Evolutionary conservation across 2,113 vertebrate genomes (phyloP).

Genomic region (Cyanistes caeruleus): DNA sequence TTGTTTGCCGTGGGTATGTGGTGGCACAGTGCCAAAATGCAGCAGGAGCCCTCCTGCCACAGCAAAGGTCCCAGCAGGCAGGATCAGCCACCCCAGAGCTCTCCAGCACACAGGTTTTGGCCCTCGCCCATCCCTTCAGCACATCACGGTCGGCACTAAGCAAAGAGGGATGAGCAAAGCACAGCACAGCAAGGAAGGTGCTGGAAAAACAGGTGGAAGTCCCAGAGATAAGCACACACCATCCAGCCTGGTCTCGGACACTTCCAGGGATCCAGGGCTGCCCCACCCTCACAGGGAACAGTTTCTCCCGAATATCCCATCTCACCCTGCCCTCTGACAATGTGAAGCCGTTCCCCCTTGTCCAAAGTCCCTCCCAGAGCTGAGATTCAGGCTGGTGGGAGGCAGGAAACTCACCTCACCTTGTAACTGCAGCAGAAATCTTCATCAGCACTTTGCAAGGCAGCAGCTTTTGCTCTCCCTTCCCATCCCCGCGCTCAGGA

Average conservation of each 20-base stretch:
- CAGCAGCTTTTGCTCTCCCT: fast-evolving
- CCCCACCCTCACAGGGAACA: background rate
- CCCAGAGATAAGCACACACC: background rate
- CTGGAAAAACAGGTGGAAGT: background rate
- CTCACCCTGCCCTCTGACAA: too few species aligned
- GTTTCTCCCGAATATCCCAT: background rate
- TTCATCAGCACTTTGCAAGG: fast-evolving
- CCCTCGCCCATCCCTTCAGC: fast-evolving
- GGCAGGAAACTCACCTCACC: fast-evolving
- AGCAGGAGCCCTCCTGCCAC: background rate
- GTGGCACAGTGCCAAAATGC: background rate
- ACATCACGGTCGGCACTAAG: fast-evolving
- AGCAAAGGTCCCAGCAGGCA: fast-evolving
- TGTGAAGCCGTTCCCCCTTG: fast-evolving
- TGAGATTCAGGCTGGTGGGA: background rate
- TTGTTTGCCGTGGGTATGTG: background rate
- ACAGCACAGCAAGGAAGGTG: background rate
- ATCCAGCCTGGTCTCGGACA: fast-evolving
- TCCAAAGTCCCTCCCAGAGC: background rate
- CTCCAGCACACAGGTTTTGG: background rate
- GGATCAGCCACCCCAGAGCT: background rate
- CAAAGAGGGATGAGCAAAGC: background rate
- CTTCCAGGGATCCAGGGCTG: background rate
- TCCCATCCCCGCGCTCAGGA: fast-evolving
- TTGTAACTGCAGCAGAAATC: background rate